These are phyloP conservation scores for Platichthys flesus DNA, from an alignment of 2,113 vertebrate genomes.

Conservation along the genomic window DNA sequence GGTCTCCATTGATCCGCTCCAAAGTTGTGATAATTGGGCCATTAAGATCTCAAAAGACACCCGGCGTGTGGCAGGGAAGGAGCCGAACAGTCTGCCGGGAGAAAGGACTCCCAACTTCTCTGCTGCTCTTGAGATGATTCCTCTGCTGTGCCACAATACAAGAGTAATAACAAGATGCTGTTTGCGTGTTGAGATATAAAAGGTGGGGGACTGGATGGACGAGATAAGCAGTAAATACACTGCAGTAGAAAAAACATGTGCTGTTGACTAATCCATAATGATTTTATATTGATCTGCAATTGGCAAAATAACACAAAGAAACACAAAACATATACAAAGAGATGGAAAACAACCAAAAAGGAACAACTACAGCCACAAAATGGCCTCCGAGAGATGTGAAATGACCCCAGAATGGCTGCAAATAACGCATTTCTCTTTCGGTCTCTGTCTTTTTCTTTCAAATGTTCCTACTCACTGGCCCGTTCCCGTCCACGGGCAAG, in stretches of 20 bases:
- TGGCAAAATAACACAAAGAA: too few relatives aligned
- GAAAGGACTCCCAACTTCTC: slow-evolving; percentile 40
- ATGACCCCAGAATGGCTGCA: neutral
- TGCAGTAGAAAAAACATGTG: neutral
- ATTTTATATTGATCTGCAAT: neutral
- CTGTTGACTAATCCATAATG: neutral
- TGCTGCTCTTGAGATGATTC: slow-evolving; percentile 37
- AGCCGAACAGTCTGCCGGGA: slow-evolving; percentile 45
- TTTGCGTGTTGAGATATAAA: slow-evolving; percentile 17
- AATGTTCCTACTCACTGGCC: neutral
- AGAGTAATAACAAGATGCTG: slow-evolving; percentile 35
- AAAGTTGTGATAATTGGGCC: slow-evolving; percentile 76
- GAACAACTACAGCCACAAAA: neutral
- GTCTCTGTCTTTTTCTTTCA: neutral
- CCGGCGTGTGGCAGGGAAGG: slow-evolving; percentile 59
- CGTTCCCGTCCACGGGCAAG: slow-evolving; percentile 7
- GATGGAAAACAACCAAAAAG: too few relatives aligned
- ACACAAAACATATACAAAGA: too few relatives aligned
- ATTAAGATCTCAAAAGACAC: slow-evolving; percentile 77
- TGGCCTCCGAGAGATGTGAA: neutral
- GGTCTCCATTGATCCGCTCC: slow-evolving; percentile 77
- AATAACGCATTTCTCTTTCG: neutral
- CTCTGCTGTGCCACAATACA: slow-evolving; percentile 28
- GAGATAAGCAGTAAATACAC: neutral
- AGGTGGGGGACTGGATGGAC: neutral